Evolutionary conservation across 2,888 invertebrate genomes (phyloP).

Genomic region (Agonopterix arenella): DNA sequence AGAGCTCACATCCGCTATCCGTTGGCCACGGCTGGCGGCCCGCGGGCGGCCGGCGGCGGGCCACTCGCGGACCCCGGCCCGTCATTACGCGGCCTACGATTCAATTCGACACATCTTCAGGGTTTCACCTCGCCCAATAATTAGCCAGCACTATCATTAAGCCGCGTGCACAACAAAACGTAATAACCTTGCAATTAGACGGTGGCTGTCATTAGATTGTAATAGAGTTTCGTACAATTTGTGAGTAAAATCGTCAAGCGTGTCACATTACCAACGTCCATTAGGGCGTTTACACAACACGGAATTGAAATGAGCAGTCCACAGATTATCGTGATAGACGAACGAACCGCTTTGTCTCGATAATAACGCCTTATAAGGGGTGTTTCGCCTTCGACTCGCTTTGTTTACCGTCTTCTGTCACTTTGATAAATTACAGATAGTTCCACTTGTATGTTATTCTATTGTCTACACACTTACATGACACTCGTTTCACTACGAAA

Average conservation of each 20-base stretch:
- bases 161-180: constrained; percentile 67
- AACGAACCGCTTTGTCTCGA: constrained; percentile 68
- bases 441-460: neutral
- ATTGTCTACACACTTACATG: neutral
- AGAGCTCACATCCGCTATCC: constrained; percentile 36
- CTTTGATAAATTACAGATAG: constrained; percentile 22
- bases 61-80: constrained; percentile 20
- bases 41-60: neutral
- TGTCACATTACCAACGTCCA: constrained; percentile 74
- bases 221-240: constrained; percentile 77
- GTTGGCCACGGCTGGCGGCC: constrained; percentile 8
- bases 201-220: constrained; percentile 72
- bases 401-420: constrained; percentile 22
- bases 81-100: constrained; percentile 51
- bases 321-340: constrained; percentile 75
- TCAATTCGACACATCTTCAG: constrained; percentile 75
- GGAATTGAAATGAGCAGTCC: constrained; percentile 73
- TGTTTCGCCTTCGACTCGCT: constrained; percentile 23
- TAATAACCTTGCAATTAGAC: constrained; percentile 75
- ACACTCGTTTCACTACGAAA: neutral
- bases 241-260: constrained; percentile 77
- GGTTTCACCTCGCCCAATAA: constrained; percentile 73
- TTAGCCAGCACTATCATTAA: constrained; percentile 66
- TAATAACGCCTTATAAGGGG: constrained; percentile 62
- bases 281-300: constrained; percentile 76